Evolutionary conservation across 2,113 vertebrate species (phyloP).

Genomic region (Nibea coibor): DNA sequence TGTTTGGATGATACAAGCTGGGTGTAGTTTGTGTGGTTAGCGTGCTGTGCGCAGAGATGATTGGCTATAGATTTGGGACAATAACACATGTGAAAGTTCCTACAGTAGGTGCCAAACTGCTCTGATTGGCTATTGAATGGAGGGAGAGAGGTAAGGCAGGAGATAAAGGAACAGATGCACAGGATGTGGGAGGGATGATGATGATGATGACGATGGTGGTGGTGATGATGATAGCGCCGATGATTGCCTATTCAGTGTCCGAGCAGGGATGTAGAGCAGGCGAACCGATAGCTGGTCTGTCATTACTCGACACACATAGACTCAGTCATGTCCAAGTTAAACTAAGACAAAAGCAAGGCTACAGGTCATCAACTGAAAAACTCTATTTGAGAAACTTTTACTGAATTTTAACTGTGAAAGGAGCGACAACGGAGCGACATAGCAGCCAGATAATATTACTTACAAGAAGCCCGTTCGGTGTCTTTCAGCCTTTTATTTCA

Average conservation of each 20-base stretch:
- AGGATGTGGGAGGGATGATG: conserved; percentile 18
- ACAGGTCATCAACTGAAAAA: background rate
- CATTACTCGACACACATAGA: background rate
- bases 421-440: no score
- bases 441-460: no score
- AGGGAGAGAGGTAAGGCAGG: conserved; percentile 2
- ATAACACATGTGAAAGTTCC: conserved; percentile 1
- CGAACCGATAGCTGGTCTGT: conserved; percentile 3
- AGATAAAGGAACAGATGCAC: conserved; percentile 48
- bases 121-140: conserved; percentile 54
- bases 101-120: background rate
- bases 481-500: no score
- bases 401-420: no score
- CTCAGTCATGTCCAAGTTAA: background rate
- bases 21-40: background rate
- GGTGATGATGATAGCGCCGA: background rate
- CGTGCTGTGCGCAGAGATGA: background rate
- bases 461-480: no score
- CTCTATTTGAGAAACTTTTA: background rate
- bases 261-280: conserved; percentile 12
- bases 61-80: conserved; percentile 16
- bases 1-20: background rate
- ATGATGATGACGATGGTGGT: background rate
- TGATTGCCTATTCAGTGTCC: conserved; percentile 54
- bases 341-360: background rate